These are phyloP conservation scores for Brachionus rotundiformis DNA, from an alignment of 1,140 invertebrate genomes.

Conservation along the genomic window DNA sequence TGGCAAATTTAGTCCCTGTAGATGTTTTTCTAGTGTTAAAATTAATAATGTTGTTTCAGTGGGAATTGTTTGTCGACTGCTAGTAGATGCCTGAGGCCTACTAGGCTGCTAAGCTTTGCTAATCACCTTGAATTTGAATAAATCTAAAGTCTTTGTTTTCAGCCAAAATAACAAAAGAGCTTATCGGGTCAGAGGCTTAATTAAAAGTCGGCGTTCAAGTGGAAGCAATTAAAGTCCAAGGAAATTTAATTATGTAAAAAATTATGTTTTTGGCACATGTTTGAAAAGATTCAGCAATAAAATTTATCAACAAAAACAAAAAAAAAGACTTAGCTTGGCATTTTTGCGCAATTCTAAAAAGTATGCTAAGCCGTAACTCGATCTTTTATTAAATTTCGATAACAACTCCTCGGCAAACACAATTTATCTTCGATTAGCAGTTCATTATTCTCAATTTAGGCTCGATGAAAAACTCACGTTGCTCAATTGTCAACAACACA, in stretches of 20 bases:
- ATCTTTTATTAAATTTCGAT: slow-evolving; percentile 14
- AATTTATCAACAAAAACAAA: neutral
- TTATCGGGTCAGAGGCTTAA: neutral
- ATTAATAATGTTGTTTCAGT: neutral
- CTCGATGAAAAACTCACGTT: neutral
- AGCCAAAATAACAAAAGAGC: neutral
- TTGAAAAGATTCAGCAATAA: slow-evolving; percentile 19
- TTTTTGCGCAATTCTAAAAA: slow-evolving; percentile 14
- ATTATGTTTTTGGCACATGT: neutral
- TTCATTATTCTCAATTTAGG: neutral
- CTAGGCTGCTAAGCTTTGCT: neutral
- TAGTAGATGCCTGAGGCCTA: neutral
- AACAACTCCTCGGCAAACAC: slow-evolving; percentile 4
- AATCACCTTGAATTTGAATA: neutral
- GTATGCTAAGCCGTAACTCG: neutral
- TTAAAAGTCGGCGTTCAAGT: slow-evolving; percentile 3
- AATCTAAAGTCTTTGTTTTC: neutral
- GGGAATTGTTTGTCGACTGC: neutral
- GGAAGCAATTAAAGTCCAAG: neutral
- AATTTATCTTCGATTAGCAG: slow-evolving; percentile 4
- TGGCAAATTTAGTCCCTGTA: no score
- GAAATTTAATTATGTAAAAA: neutral
- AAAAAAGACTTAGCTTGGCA: slow-evolving; percentile 1
- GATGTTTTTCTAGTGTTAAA: neutral
- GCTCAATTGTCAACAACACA: slow-evolving; percentile 9